Base-by-base conservation (phyloP, 2,888 invertebrate genomes). In the Synergus umbraculus region DNA sequence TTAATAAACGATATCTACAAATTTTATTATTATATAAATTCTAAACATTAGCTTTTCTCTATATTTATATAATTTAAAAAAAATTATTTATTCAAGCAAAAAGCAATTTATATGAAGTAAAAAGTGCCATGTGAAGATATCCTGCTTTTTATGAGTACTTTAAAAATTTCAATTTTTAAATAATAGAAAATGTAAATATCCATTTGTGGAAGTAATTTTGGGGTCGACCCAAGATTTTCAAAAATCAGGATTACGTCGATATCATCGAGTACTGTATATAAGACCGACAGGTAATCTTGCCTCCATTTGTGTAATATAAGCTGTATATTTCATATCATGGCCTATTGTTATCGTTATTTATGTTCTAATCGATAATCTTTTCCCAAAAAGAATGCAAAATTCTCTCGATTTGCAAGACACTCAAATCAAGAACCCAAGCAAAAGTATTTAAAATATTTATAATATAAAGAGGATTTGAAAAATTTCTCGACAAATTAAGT, bases 341-440 rank as follows among this genome's bases (percentile, higher is more conserved):
- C 79, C 85, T 88, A 89, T 87, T 90, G 91, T 91, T 91, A 89
- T 87, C 87, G 89, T 91, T 90, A 91, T 91, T 91, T 91, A 91
- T 91, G 90, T 90, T 90, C 83, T 82, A 85, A 83, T 76, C 79
- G 78, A 76, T 80, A 63, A 66, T 73, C 67, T 60, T 78, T 77
- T 76, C 22, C 76, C 29, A 65, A 79, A 79, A 81, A 66, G 41
- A 73, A 69, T 67, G 76, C 60, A 66, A 76, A 69, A 76, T 44
- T 22, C 54, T 29, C 22, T 29, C 0, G 12, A 12, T 13, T 12
- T 63, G 7, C 9, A 10, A 9, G 2, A 41, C 41, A 2, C 4
- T 18, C 9, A 58, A 58, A 58, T n/a, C 58, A 58, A 58, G 2
- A 9, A 63, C 9, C 12, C 22, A 13, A 13, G 29, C 12, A 12